These are phyloP conservation scores for Camelus dromedarius DNA, from an alignment of 2,113 vertebrate genomes.

Conservation along the genomic window DNA sequence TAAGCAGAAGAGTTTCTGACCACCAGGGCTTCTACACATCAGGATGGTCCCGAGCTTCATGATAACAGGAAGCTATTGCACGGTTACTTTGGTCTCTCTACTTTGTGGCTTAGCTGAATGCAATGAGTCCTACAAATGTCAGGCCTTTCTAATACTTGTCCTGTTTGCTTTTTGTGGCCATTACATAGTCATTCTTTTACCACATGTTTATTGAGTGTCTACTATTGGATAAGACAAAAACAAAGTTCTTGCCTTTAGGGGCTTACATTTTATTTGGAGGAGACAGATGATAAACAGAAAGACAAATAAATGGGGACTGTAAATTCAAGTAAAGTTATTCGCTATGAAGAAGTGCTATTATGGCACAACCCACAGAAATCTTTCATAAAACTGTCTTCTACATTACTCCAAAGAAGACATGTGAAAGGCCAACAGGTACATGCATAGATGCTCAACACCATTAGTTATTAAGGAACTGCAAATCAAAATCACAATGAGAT, in stretches of 20 bases:
- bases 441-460: neutral
- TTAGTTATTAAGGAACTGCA: neutral
- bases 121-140: neutral
- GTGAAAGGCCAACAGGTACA: neutral
- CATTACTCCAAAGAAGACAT: neutral
- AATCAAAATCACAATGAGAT: neutral
- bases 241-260: slow-evolving; percentile 41
- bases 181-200: neutral
- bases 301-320: neutral
- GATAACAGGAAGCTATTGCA: neutral
- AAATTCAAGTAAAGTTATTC: slow-evolving; percentile 36
- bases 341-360: neutral
- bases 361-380: neutral
- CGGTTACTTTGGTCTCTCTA: neutral
- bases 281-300: slow-evolving; percentile 13
- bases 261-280: neutral
- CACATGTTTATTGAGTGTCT: neutral
- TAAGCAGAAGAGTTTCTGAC: neutral
- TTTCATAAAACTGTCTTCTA: neutral
- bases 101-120: neutral
- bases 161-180: neutral
- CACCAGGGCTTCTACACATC: neutral
- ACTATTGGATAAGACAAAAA: neutral
- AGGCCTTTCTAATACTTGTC: neutral
- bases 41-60: neutral